A percentile compares a stretch with the other conserved stretches of the same genome.
These are phyloP conservation scores for Drosophila neonasuta DNA, from an alignment of 2,888 invertebrate species.

Conservation along the genomic window DNA sequence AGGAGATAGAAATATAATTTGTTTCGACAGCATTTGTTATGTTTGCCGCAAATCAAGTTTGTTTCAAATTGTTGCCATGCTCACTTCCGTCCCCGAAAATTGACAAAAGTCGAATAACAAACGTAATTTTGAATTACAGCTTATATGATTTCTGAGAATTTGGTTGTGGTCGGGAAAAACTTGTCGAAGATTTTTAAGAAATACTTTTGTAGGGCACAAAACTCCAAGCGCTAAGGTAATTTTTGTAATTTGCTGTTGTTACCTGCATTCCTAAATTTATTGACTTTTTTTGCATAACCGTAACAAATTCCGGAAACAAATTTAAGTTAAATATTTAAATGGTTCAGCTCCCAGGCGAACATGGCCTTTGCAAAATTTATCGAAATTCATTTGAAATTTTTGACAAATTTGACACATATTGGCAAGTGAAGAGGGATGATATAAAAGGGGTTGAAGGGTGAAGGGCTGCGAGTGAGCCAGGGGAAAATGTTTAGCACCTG, in stretches of 20 bases:
- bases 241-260: background rate
- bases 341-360: slow-evolving; percentile 22
- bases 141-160: no score
- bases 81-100: no score
- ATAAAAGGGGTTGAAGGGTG: background rate
- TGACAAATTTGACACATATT: slow-evolving; percentile 38
- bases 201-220: no score
- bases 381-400: slow-evolving; percentile 37
- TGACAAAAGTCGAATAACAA: no score
- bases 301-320: background rate
- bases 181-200: no score
- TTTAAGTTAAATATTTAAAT: slow-evolving; percentile 9
- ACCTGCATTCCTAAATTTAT: background rate
- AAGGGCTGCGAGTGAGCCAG: background rate
- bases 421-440: background rate
- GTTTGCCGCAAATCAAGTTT: no score
- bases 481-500: slow-evolving; percentile 33
- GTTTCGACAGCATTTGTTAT: no score
- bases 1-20: no score
- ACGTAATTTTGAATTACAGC: no score
- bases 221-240: background rate
- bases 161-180: no score
- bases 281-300: background rate
- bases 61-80: no score
- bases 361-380: slow-evolving; percentile 11